Evolutionary conservation across 2,888 invertebrate genomes (phyloP).

Genomic region (Anagyrus pseudococci): DNA sequence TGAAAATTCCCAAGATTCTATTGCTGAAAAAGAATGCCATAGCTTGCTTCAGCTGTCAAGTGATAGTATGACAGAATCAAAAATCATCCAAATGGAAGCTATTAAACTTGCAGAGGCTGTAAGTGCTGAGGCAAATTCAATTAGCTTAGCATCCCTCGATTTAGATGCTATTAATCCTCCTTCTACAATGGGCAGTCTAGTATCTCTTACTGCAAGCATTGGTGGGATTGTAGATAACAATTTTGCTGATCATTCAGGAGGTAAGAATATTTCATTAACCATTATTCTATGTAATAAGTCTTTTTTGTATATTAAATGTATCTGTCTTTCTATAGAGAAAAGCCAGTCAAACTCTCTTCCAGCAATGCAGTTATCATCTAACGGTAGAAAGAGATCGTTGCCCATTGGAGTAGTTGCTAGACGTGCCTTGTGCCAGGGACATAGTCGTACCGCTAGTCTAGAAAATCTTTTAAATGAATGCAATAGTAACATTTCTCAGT

Average conservation of each 20-base stretch:
- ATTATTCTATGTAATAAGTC: not conserved
- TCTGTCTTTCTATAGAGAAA: slow-evolving; percentile 37
- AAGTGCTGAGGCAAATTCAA: slow-evolving; percentile 60
- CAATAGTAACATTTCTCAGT: slow-evolving; percentile 68
- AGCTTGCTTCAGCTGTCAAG: not conserved
- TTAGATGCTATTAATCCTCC: slow-evolving; percentile 80
- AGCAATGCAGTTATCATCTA: slow-evolving; percentile 40
- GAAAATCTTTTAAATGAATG: slow-evolving; percentile 70
- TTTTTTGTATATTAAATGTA: not conserved
- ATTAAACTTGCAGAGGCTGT: slow-evolving; percentile 71
- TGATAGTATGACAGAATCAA: slow-evolving; percentile 69
- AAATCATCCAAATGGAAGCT: slow-evolving; percentile 78
- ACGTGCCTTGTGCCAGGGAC: slow-evolving; percentile 71
- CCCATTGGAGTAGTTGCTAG: slow-evolving; percentile 76
- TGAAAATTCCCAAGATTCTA: too few relatives aligned
- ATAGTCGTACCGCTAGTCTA: slow-evolving; percentile 65
- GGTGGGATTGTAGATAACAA: slow-evolving; percentile 25
- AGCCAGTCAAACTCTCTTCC: slow-evolving; percentile 51
- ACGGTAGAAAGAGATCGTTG: slow-evolving; percentile 70
- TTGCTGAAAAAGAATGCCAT: not conserved
- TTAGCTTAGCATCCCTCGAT: slow-evolving; percentile 61
- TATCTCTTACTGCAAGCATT: slow-evolving; percentile 65
- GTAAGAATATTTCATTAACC: not conserved
- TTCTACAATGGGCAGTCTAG: slow-evolving; percentile 75
- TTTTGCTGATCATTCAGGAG: slow-evolving; percentile 21